Base-by-base conservation (phyloP, 2,797 vertebrate species). In the Tragopan temminckii region DNA sequence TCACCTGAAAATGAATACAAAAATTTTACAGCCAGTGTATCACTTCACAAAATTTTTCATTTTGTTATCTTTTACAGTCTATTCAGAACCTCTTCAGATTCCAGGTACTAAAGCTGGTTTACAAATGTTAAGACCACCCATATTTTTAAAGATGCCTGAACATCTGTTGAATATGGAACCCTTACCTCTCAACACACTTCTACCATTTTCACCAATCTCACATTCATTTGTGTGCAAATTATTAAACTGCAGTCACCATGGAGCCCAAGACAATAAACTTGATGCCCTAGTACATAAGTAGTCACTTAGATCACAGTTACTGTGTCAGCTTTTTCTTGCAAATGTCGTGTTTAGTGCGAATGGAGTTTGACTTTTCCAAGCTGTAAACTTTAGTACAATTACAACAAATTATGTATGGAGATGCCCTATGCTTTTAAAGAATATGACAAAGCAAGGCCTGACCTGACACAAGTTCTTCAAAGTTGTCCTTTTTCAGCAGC, bases 381-480 rank as follows among this genome's bases (percentile, higher is more conserved):
- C 74, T 91, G n/a, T 29, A 20, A 89, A 55, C 10, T 52, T 50
- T 36, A 89, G 89, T 7, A 87, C 4, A 88, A 40, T 55, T 78
- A 85, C 38, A 83, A 80, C 5, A 36, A 80, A 80, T 63, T 53
- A 78, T 17, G 25, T 13, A 67, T 4, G 1, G 25, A 85, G n/a
- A 16, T 21, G 77, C 36, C 78, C 35, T 68, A 64, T 11, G 31
- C 21, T 33, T 53, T 76, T 85, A 52, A 63, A 76, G 36, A 72
- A 61, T 2, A 38, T 24, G 31, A 85, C n/a, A 81, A 89, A 89
- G 36, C 55, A 80, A 72, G 38, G 27, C 55, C 92, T 86, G 70
- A 99, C 99, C 97, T 97, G 96, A 31, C 6, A 35, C 48, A 35
- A 99, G 96, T 77, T 98, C 96, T 35, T 95, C 82, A 55, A 98